Evolutionary conservation across 2,113 vertebrate species (phyloP).

Genomic region (Cynoglossus semilaevis): DNA sequence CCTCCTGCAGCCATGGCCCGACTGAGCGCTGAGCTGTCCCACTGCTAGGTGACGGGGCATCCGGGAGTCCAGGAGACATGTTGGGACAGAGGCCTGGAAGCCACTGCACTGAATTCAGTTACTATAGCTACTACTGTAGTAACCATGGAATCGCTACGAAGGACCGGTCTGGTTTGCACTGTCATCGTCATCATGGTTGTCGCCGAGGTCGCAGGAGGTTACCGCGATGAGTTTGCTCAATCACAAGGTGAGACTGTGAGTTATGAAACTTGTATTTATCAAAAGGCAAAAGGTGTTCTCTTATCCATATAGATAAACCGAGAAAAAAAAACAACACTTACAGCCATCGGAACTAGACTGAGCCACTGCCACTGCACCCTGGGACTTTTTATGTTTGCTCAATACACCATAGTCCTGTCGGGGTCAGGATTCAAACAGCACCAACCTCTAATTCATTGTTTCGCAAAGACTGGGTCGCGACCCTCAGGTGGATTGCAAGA

Average conservation of each 20-base stretch:
- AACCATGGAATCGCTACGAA: constrained; percentile 90
- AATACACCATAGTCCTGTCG: too few species aligned
- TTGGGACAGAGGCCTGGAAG: constrained; percentile 84
- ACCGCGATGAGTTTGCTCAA: constrained; percentile 61
- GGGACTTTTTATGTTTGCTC: too few species aligned
- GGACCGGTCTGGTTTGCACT: constrained; percentile 82
- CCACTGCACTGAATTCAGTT: constrained; percentile 80
- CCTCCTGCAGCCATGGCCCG: constrained; percentile 58
- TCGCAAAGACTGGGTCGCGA: too few species aligned
- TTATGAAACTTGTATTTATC: neutral
- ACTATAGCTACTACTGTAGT: constrained; percentile 78
- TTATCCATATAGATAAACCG: too few species aligned
- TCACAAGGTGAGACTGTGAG: constrained; percentile 84
- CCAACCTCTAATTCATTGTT: too few species aligned
- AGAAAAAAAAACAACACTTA: too few species aligned
- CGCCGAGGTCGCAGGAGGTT: constrained; percentile 68
- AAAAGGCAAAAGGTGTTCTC: too few species aligned
- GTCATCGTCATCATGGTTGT: constrained; percentile 78
- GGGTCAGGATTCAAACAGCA: too few species aligned
- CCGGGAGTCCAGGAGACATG: constrained; percentile 90
- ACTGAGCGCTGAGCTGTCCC: constrained; percentile 64
- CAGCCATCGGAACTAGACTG: too few species aligned
- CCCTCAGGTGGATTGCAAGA: too few species aligned
- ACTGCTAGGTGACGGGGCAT: constrained; percentile 74
- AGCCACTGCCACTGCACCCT: too few species aligned